Evolutionary conservation across 2,113 vertebrate species (phyloP), one percentile per base, ranked within the genome.

Genomic region (Vireo altiloquus): DNA sequence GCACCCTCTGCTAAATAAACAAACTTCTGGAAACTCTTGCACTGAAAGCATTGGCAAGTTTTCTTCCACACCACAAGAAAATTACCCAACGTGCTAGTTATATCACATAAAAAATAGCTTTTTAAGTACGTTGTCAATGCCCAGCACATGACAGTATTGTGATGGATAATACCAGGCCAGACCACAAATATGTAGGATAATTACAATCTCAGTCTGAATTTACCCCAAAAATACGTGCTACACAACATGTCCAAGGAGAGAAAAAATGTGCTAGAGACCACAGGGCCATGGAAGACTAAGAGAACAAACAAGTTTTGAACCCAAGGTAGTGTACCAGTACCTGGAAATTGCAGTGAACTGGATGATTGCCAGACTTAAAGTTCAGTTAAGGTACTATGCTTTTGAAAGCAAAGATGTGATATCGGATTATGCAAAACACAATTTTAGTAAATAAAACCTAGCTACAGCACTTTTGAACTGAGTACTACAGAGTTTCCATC

Each of bases 171-270:
- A 82, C 30, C n/a, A 71, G 40, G 65, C 87, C 94, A 96, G 61
- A 82, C 95, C 95, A 92, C 96, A 96, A 87, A 12, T 75, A 96
- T 87, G 96, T 13, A 68, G 40, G 15, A 63, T 89, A 91, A 95
- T 92, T 87, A 68, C 69, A 68, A 64, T 53, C 77, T 91, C 65
- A 68, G 69, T 60, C 65, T 78, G 49, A 87, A 95, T 46, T 72
- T 60, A 76, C 52, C 69, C 65, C 27, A 56, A 85, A 96, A 92
- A 91, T 91, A 95, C 44, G 8, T 92, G 89, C 83, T 89, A 56
- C 25, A 56, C 35, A 68, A 71, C 87, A 91, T 2, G 5, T 82
- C 65, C 74, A 75, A 64, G 57, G 81, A 94, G 56, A 87, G 56
- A 31, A 81, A 82, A 92, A 90, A 95, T 52, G 69, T 91, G 44